Percentiles rank a stretch among this genome's conserved stretches.
These are phyloP conservation scores for Orchestes rusci DNA, from an alignment of 2,888 invertebrate genomes.

Conservation along the genomic window DNA sequence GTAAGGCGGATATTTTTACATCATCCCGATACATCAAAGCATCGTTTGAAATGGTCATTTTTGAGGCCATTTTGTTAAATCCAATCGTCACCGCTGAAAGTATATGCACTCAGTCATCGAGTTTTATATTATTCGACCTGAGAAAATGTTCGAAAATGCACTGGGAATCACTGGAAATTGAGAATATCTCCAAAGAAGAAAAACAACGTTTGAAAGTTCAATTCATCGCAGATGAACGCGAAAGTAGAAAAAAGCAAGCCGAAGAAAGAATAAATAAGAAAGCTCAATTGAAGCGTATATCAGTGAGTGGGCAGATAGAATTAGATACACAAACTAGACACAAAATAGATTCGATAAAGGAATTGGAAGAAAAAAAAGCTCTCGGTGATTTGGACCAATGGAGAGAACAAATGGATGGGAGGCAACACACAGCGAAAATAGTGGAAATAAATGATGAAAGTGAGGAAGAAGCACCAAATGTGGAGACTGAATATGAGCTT, in stretches of 20 bases:
- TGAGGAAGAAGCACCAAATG: conserved; percentile 8
- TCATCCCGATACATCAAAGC: conserved; percentile 65
- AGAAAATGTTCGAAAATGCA: conserved; percentile 50
- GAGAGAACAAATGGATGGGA: conserved; percentile 37
- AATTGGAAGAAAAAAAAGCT: conserved; percentile 55
- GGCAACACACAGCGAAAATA: conserved; percentile 20
- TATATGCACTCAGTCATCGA: conserved; percentile 53
- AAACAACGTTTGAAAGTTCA: conserved; percentile 51
- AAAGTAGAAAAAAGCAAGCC: conserved; percentile 48
- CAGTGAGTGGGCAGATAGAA: conserved; percentile 54
- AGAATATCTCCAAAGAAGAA: conserved; percentile 50
- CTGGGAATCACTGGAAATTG: conserved; percentile 54
- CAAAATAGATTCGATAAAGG: conserved; percentile 56
- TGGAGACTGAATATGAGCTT: too few relatives aligned
- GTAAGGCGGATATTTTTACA: conserved; percentile 62
- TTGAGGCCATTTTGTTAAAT: conserved; percentile 63
- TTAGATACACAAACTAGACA: conserved; percentile 52
- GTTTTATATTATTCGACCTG: conserved; percentile 59
- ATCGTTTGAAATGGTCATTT: conserved; percentile 63
- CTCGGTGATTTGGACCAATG: conserved; percentile 60
- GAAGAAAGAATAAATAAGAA: conserved; percentile 50
- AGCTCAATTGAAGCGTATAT: conserved; percentile 51
- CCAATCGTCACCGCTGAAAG: conserved; percentile 57
- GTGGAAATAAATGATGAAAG: conserved; percentile 5
- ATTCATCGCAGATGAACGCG: conserved; percentile 51